Percentiles rank a stretch among this genome's conserved stretches.
phyloP scores from a whole-genome alignment of 2,113 vertebrate species.

The Sula dactylatra region DNA sequence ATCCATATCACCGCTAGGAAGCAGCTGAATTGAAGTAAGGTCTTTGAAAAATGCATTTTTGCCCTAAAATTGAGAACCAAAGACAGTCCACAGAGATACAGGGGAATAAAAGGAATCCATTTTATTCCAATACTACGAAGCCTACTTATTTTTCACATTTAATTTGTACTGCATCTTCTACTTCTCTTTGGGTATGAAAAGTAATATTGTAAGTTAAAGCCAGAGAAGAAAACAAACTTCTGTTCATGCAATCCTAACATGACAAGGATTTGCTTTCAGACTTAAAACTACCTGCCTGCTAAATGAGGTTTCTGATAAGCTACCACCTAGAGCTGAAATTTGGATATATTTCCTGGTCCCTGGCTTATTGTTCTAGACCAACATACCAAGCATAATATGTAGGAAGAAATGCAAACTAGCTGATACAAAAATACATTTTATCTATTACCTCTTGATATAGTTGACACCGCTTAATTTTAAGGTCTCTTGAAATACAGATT shows the following conservation, averaged over 20 bases:
- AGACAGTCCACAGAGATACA: background rate
- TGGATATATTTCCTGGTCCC: background rate
- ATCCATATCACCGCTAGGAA: slow-evolving; percentile 93
- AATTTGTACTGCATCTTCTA: background rate
- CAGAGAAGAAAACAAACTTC: background rate
- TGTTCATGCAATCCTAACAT: background rate
- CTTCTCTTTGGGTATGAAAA: background rate
- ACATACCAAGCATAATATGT: background rate
- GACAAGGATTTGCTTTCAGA: background rate
- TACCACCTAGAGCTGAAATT: background rate
- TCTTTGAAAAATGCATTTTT: slow-evolving; percentile 99
- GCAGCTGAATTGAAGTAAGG: slow-evolving; percentile 90
- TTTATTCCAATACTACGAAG: background rate
- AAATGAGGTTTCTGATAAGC: background rate
- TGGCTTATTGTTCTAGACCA: background rate
- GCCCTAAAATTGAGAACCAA: slow-evolving; percentile 76
- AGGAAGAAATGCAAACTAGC: background rate
- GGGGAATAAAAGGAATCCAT: background rate
- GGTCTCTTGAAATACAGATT: background rate
- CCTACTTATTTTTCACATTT: background rate
- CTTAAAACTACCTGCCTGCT: background rate
- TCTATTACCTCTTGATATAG: background rate
- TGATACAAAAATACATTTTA: background rate
- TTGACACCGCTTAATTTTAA: background rate
- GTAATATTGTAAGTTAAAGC: background rate